phyloP scores from a whole-genome alignment of 2,797 vertebrate species.

The Adrianichthys oophorus region DNA sequence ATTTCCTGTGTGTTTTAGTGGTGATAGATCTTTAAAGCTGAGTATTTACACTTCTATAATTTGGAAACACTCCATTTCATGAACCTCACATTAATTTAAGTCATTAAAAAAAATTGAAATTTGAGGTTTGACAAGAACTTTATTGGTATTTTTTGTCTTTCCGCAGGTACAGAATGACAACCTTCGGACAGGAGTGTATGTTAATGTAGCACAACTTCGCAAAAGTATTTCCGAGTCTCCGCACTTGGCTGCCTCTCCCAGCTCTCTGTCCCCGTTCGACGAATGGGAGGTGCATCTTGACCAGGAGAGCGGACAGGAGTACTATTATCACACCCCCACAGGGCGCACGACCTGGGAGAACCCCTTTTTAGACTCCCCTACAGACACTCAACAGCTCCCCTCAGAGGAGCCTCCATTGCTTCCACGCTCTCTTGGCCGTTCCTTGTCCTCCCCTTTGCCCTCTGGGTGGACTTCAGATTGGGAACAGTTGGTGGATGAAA shows the following conservation, averaged over 20 bases:
- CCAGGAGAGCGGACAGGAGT: slow-evolving; percentile 83
- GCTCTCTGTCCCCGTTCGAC: slow-evolving; percentile 53
- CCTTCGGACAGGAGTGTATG: slow-evolving; percentile 77
- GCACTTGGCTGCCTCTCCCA: slow-evolving; percentile 18
- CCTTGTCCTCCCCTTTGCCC: slow-evolving; percentile 59
- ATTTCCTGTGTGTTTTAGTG: neutral
- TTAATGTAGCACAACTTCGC: slow-evolving; percentile 83
- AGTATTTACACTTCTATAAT: too few relatives aligned
- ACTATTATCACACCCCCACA: slow-evolving; percentile 87
- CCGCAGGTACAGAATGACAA: slow-evolving; percentile 66
- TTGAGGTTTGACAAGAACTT: too few relatives aligned
- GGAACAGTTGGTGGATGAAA: slow-evolving; percentile 87
- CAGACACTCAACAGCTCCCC: slow-evolving; percentile 37
- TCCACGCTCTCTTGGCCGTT: slow-evolving; percentile 50
- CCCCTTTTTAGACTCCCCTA: slow-evolving; percentile 71
- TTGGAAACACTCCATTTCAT: too few relatives aligned
- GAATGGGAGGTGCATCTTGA: slow-evolving; percentile 92
- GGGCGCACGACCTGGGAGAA: slow-evolving; percentile 92
- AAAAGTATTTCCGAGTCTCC: slow-evolving; percentile 42
- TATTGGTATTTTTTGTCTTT: neutral
- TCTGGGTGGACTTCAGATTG: slow-evolving; percentile 75
- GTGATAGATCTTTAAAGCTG: too few relatives aligned
- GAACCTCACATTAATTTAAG: too few relatives aligned
- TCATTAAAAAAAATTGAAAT: too few relatives aligned
- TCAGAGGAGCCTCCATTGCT: slow-evolving; percentile 55